Evolutionary conservation across 2,888 invertebrate genomes (phyloP).

Genomic region (Eupithecia vulgata): DNA sequence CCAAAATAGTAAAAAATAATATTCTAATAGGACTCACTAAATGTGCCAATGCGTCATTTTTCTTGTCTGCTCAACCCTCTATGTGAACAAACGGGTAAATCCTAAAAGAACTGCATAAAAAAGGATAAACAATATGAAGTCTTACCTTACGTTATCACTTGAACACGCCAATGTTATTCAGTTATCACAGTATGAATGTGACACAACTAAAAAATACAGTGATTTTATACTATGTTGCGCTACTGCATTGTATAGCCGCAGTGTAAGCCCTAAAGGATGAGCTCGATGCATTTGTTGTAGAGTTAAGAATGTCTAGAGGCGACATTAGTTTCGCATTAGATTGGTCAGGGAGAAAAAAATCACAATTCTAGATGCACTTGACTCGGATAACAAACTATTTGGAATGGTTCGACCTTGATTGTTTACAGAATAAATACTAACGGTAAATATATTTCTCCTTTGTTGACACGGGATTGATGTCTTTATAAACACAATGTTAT

Average conservation of each 20-base stretch:
- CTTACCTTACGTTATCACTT: conserved; percentile 15
- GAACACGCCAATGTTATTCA: conserved; percentile 17
- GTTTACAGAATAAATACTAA: no score
- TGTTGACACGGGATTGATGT: no score
- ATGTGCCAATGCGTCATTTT: neutral
- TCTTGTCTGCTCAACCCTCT: neutral
- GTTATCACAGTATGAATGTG: conserved; percentile 27
- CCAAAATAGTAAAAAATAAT: neutral
- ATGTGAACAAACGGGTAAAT: neutral
- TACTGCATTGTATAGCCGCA: neutral
- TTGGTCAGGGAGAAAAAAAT: neutral
- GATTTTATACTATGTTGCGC: conserved; percentile 28
- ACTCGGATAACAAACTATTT: no score
- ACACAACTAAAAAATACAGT: conserved; percentile 22
- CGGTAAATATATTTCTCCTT: no score
- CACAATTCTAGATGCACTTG: no score
- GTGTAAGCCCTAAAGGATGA: conserved; percentile 10
- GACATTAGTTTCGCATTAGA: neutral
- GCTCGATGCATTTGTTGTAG: conserved; percentile 21
- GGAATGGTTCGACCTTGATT: no score
- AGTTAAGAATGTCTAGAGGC: conserved; percentile 10
- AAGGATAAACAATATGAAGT: conserved; percentile 19
- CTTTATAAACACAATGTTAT: no score
- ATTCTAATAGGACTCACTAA: neutral
- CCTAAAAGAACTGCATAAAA: neutral